A percentile compares a stretch with the other conserved stretches of the same genome.
Evolutionary conservation across 2,797 vertebrate species (phyloP).

Genomic region (Catostomus latipinnis): DNA sequence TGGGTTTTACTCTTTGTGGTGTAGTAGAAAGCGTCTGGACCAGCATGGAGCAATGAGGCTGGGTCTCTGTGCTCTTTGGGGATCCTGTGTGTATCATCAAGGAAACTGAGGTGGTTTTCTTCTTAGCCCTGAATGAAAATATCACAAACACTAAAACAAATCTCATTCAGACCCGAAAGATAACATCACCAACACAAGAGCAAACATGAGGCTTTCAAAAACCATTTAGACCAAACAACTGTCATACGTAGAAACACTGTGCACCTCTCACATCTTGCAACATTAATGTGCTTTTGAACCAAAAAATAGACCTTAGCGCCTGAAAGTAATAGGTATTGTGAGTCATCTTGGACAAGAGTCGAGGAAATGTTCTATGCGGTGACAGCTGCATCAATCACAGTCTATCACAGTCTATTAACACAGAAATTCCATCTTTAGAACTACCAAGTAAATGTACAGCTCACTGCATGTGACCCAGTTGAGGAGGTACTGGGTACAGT

Average conservation of each 20-base stretch:
- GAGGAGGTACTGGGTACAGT: not conserved
- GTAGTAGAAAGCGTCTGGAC: slow-evolving; percentile 90
- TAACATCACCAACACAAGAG: slow-evolving; percentile 8
- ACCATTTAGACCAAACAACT: not conserved
- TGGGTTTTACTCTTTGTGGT: slow-evolving; percentile 82
- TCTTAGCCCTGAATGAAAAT: slow-evolving; percentile 82
- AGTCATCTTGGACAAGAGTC: slow-evolving; percentile 6
- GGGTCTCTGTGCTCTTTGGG: slow-evolving; percentile 85
- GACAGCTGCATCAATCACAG: not conserved
- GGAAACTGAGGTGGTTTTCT: slow-evolving; percentile 94
- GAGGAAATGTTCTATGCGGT: not conserved
- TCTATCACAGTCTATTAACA: slow-evolving; percentile 5
- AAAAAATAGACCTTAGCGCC: not conserved
- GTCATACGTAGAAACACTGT: not conserved
- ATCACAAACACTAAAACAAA: too few species aligned
- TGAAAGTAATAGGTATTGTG: slow-evolving; percentile 13
- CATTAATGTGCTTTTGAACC: not conserved
- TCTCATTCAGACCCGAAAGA: too few species aligned
- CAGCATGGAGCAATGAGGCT: slow-evolving; percentile 82
- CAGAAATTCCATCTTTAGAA: slow-evolving; percentile 12
- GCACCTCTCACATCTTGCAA: too few species aligned
- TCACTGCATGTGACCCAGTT: slow-evolving; percentile 25
- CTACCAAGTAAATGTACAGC: not conserved
- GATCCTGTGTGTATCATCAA: slow-evolving; percentile 92
- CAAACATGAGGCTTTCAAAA: not conserved